Conservation (phyloP, 2,113 vertebrate species). For the Hemichromis elongatus region DNA sequence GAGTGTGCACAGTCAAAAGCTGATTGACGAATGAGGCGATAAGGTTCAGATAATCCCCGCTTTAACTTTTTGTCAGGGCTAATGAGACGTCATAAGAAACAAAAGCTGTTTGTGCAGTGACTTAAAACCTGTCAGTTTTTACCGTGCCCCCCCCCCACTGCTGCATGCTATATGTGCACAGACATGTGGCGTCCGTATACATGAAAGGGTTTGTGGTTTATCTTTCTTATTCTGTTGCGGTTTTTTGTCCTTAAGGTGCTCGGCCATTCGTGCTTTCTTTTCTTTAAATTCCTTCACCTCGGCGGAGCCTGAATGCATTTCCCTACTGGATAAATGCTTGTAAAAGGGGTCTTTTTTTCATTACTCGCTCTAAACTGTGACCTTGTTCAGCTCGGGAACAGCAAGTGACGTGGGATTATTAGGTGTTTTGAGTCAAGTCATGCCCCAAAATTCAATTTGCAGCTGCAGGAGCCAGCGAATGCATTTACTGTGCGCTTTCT, state of each 20-base stretch:
- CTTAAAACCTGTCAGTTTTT: background rate
- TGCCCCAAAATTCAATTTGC: constrained; percentile 67
- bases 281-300: background rate
- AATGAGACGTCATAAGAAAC: background rate
- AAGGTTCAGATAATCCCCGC: background rate
- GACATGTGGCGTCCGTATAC: background rate
- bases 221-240: background rate
- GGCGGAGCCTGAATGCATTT: background rate
- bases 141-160: background rate
- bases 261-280: background rate
- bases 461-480: constrained; percentile 33
- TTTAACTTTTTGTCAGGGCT: background rate
- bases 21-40: background rate
- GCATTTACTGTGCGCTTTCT: constrained; percentile 40
- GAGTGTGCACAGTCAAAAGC: background rate
- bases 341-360: constrained; percentile 6
- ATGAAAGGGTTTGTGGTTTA: background rate
- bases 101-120: background rate
- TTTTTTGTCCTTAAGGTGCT: constrained; percentile 8
- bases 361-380: constrained; percentile 43
- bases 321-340: constrained; percentile 32
- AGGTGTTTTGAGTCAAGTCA: constrained; percentile 61
- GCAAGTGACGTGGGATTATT: constrained; percentile 60
- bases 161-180: background rate
- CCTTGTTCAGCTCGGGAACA: constrained; percentile 55